A percentile compares a stretch with the other conserved stretches of the same genome.
Conservation (phyloP, 1,140 invertebrate genomes). For the Camponotus pennsylvanicus region DNA sequence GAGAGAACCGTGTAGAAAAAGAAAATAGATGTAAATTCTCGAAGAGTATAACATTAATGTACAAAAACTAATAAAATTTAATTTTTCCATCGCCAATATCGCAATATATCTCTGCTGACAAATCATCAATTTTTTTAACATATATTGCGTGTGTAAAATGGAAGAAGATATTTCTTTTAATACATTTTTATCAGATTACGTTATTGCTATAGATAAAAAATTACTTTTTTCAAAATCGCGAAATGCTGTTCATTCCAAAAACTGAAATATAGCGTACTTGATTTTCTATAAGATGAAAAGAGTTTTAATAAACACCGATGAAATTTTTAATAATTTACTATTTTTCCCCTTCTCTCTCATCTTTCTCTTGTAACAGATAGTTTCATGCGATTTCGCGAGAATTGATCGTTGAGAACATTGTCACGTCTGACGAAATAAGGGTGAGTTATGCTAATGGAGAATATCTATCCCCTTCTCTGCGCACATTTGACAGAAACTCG, state of each 20-base stretch:
- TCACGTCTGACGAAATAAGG: not conserved
- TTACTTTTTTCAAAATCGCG: not conserved
- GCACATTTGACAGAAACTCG: not conserved
- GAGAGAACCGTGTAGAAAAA: not conserved
- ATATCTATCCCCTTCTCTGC: not conserved
- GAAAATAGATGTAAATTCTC: not conserved
- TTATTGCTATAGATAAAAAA: slow-evolving; percentile 1
- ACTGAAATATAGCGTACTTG: not conserved
- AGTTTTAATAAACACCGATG: slow-evolving; percentile 41
- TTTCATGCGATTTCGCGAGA: not conserved
- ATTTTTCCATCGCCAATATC: slow-evolving; percentile 6
- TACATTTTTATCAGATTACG: not conserved
- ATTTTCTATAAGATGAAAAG: slow-evolving; percentile 24
- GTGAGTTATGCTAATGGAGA: slow-evolving; percentile 37
- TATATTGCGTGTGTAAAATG: not conserved
- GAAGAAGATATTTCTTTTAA: not conserved
- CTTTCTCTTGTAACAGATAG: not conserved
- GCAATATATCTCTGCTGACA: slow-evolving; percentile 6
- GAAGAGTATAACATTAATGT: not conserved
- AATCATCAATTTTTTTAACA: not conserved
- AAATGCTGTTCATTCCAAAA: not conserved
- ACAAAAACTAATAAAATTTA: slow-evolving; percentile 23
- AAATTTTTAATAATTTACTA: slow-evolving; percentile 41
- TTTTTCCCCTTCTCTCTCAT: not conserved
- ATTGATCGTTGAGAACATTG: not conserved